Evolutionary conservation across 2,888 invertebrate genomes (phyloP).

Genomic region (Hecatera dysodea): DNA sequence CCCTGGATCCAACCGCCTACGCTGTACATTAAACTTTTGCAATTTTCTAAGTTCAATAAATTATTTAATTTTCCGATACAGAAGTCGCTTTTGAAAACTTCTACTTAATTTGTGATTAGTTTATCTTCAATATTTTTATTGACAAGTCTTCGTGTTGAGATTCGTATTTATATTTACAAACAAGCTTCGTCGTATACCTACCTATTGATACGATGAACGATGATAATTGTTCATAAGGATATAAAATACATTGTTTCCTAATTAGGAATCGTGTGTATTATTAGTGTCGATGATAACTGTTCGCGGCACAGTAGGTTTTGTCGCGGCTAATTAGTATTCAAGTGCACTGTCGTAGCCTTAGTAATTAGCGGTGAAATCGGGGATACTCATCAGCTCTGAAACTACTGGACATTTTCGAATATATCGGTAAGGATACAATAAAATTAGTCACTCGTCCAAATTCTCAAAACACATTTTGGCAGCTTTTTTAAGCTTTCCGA

Average conservation of each 20-base stretch:
- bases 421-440: conserved; percentile 52
- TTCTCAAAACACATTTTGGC: conserved; percentile 66
- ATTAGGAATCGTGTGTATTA: conserved; percentile 55
- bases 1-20: conserved; percentile 52
- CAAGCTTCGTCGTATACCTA: conserved; percentile 39
- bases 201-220: conserved; percentile 19
- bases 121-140: conserved; percentile 41
- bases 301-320: conserved; percentile 50
- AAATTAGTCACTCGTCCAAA: conserved; percentile 69
- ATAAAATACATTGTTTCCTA: conserved; percentile 64
- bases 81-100: conserved; percentile 41
- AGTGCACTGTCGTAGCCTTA: conserved; percentile 32
- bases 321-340: conserved; percentile 54
- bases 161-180: conserved; percentile 60
- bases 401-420: conserved; percentile 21
- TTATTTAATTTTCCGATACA: conserved; percentile 59
- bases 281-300: conserved; percentile 65
- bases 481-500: conserved; percentile 59
- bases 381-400: conserved; percentile 18
- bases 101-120: conserved; percentile 47
- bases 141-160: conserved; percentile 14
- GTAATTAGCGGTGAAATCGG: conserved; percentile 55
- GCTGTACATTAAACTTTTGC: conserved; percentile 67
- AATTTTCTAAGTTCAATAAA: conserved; percentile 67
- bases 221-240: conserved; percentile 49